Evolutionary conservation across 2,888 invertebrate species (phyloP).

Genomic region (Leptura quadrifasciata): DNA sequence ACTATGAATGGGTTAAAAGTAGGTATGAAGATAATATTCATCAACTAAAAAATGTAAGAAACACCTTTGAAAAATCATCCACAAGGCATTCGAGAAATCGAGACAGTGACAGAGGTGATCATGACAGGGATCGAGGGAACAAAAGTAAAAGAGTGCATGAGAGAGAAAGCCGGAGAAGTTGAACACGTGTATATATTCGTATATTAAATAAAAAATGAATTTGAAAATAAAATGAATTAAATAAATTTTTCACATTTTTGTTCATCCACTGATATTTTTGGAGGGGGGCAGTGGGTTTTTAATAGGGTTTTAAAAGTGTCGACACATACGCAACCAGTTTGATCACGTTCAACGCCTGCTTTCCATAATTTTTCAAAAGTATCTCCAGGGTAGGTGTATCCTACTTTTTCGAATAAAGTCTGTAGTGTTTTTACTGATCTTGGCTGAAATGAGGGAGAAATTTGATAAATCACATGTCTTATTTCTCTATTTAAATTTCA

Average conservation of each 20-base stretch:
- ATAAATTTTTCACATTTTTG: constrained; percentile 49
- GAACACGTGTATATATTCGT: constrained; percentile 37
- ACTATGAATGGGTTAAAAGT: constrained; percentile 59
- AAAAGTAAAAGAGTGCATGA: constrained; percentile 35
- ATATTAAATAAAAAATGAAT: constrained; percentile 3
- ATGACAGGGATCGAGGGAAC: background rate
- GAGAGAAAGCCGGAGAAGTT: constrained; percentile 61
- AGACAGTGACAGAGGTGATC: background rate
- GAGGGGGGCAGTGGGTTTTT: constrained; percentile 60
- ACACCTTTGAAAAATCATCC: constrained; percentile 26
- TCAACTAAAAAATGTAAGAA: constrained; percentile 53
- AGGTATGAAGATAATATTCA: constrained; percentile 58
- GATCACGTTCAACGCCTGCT: constrained; percentile 74
- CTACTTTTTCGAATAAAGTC: constrained; percentile 76
- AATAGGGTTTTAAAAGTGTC: constrained; percentile 74
- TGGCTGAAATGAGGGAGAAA: constrained; percentile 60
- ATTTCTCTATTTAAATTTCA: no score
- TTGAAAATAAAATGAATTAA: constrained; percentile 28
- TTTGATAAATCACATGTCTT: no score
- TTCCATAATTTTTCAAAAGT: constrained; percentile 75
- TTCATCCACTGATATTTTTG: constrained; percentile 59
- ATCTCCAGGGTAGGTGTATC: constrained; percentile 75
- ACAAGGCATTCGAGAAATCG: constrained; percentile 37
- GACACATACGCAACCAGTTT: constrained; percentile 76
- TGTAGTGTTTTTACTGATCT: constrained; percentile 68